A percentile compares a stretch with the other conserved stretches of the same genome.
These are phyloP conservation scores for Distichodus sexfasciatus DNA, from an alignment of 2,797 vertebrate species.

Conservation along the genomic window DNA sequence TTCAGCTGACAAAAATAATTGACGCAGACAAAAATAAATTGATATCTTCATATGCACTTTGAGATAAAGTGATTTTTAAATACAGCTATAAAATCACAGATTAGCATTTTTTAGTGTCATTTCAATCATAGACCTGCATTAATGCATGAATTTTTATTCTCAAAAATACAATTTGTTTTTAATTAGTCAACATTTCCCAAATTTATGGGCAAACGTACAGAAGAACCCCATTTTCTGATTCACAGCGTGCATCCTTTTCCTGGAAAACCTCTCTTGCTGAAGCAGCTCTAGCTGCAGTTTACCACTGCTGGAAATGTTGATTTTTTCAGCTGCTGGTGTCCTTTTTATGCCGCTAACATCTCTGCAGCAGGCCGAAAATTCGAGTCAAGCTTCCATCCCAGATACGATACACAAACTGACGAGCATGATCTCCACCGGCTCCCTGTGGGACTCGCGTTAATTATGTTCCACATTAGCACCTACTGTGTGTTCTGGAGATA, in stretches of 20 bases:
- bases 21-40: no score
- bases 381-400: conserved; percentile 63
- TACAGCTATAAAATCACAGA: no score
- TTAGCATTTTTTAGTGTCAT: no score
- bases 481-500: conserved; percentile 61
- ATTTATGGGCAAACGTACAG: no score
- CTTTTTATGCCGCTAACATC: conserved; percentile 64
- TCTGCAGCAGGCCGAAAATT: conserved; percentile 50
- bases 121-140: no score
- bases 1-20: no score
- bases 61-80: no score
- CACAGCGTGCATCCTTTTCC: not conserved
- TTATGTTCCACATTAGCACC: conserved; percentile 70
- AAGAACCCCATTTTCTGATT: not conserved
- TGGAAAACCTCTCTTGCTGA: conserved; percentile 5
- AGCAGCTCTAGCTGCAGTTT: conserved; percentile 51
- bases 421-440: conserved; percentile 61
- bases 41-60: no score
- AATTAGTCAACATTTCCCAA: no score
- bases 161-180: no score
- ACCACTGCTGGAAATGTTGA: conserved; percentile 57
- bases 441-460: conserved; percentile 66
- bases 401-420: conserved; percentile 66
- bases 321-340: conserved; percentile 62
- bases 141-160: no score